Evolutionary conservation across 2,888 invertebrate genomes (phyloP).

Genomic region (Drosophila parthenogenetica): DNA sequence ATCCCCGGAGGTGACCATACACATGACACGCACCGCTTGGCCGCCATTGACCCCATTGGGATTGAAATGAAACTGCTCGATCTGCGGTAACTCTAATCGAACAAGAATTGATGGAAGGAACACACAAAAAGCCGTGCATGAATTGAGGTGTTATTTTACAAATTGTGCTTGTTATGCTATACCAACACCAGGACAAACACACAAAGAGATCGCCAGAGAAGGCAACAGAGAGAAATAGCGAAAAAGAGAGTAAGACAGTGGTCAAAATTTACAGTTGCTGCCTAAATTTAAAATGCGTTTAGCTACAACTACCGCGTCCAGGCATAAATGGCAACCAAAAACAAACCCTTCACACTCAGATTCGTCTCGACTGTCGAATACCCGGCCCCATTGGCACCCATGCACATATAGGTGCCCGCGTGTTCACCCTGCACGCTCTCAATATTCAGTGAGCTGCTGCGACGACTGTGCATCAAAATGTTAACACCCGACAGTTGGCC

Average conservation of each 20-base stretch:
- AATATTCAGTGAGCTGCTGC: slow-evolving; percentile 88
- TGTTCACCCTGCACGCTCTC: slow-evolving; percentile 88
- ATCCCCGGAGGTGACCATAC: slow-evolving; percentile 91
- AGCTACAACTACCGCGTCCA: slow-evolving; percentile 46
- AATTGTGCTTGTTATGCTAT: slow-evolving; percentile 42
- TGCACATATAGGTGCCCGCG: slow-evolving; percentile 91
- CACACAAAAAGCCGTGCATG: slow-evolving; percentile 68
- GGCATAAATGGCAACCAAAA: slow-evolving; percentile 41
- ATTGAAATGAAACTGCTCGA: slow-evolving; percentile 86
- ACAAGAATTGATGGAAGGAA: slow-evolving; percentile 14
- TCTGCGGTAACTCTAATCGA: slow-evolving; percentile 85
- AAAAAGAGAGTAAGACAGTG: slow-evolving; percentile 16
- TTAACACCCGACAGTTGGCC: slow-evolving; percentile 74
- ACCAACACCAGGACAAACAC: slow-evolving; percentile 61
- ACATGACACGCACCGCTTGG: slow-evolving; percentile 86
- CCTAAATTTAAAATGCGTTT: slow-evolving; percentile 29
- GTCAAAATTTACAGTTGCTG: slow-evolving; percentile 55
- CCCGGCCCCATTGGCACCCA: slow-evolving; percentile 88
- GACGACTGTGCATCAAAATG: slow-evolving; percentile 86
- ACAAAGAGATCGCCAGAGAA: slow-evolving; percentile 9
- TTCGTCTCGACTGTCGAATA: slow-evolving; percentile 83
- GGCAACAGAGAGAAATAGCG: slow-evolving; percentile 8
- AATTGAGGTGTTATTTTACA: slow-evolving; percentile 48
- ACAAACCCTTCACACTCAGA: slow-evolving; percentile 84
- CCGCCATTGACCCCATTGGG: slow-evolving; percentile 86